Percentiles rank a stretch among this genome's conserved stretches.
phyloP scores from a whole-genome alignment of 92 coral and sea anemone genomes.

The Montipora capitata region DNA sequence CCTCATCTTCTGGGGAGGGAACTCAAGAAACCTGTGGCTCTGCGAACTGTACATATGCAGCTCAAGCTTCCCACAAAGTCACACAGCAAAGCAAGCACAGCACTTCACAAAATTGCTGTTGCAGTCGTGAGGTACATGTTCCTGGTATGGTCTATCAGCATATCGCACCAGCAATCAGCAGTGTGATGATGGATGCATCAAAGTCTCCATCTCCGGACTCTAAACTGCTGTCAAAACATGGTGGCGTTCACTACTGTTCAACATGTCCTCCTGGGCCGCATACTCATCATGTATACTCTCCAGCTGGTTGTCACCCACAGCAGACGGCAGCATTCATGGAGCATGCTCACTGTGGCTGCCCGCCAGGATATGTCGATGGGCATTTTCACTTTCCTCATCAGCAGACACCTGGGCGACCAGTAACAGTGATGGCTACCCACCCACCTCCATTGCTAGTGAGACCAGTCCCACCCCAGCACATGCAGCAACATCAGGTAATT shows the following conservation, averaged over 20 bases:
- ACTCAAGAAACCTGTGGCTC: conserved; percentile 41
- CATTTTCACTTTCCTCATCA: conserved; percentile 91
- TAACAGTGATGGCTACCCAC: conserved; percentile 83
- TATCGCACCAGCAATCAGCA: conserved; percentile 76
- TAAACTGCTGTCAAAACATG: conserved; percentile 78
- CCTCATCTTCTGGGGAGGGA: conserved; percentile 16
- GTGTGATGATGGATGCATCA: conserved; percentile 70
- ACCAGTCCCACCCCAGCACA: conserved; percentile 91
- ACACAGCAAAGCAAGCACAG: conserved; percentile 37
- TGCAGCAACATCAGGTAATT: conserved; percentile 91
- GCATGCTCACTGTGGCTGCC: conserved; percentile 93
- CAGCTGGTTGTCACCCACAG: conserved; percentile 89
- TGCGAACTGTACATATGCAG: conserved; percentile 48
- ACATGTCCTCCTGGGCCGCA: conserved; percentile 94
- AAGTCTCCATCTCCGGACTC: conserved; percentile 68
- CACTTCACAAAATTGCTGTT: conserved; percentile 74
- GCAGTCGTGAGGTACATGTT: conserved; percentile 75
- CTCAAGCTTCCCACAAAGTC: conserved; percentile 54
- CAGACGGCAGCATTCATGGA: conserved; percentile 84
- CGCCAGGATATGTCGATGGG: conserved; percentile 85
- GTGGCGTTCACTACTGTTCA: conserved; percentile 82
- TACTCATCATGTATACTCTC: conserved; percentile 86
- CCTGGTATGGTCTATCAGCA: conserved; percentile 82
- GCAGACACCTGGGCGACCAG: conserved; percentile 82
- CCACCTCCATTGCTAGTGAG: conserved; percentile 90